Base-by-base conservation (phyloP, 2,888 invertebrate species). In the Timandra comae region DNA sequence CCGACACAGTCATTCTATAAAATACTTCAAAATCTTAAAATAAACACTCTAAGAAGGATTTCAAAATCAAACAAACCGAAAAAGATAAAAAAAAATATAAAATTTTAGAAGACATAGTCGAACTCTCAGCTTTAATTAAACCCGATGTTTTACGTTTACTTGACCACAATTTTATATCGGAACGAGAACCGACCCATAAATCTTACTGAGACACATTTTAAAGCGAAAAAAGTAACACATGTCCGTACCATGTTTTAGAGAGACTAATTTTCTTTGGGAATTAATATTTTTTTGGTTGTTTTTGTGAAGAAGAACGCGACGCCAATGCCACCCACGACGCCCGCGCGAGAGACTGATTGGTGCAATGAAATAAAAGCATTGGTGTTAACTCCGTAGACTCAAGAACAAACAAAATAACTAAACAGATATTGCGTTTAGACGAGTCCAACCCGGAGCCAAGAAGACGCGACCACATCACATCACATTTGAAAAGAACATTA, bases 161-260 rank as follows among this genome's bases (percentile, higher is more conserved):
- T 60, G 70, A 73, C 78, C 79, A 62, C 76, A 72, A 66, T 52
- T 66, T 73, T 73, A 71, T 70, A 70, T 74, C 61, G 63, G 58
- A 64, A 69, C 69, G 41, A 52, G 63, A 68, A 67, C 66, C 63
- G 59, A 63, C 58, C 59, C 70, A 80, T 84, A 85, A 85, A 85
- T 84, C 81, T 82, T 74, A 53, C 48, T 51, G 50, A 49, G 68
- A 65, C 75, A 76, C 75, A 65, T 67, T 78, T 74, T 70, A 75
- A 77, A 79, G 80, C 78, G 81, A 84, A 84, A 84, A 82, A 82
- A 78, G 79, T 80, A 84, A 85, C 85, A 84, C 78, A 75, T 84
- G 82, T 82, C 78, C 68, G 65, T 70, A 53, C 53, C 70, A 62
- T 80, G 82, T 82, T 81, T 77, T 80, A 82, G 79, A 79, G 76